Evolutionary conservation across 1,140 invertebrate species (phyloP).

Genomic region (Leptopilina boulardi): DNA sequence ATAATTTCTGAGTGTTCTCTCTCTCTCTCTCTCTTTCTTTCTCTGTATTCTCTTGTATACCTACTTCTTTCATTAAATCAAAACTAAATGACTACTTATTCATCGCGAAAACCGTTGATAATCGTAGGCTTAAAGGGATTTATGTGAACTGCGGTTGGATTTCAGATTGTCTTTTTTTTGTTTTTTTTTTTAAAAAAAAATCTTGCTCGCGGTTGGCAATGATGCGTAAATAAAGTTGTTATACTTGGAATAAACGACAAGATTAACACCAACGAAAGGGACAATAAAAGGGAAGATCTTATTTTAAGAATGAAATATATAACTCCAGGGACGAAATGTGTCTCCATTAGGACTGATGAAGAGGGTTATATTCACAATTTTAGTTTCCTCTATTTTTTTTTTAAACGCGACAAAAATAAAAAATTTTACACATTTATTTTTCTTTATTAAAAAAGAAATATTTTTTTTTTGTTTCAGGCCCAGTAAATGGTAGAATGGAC

Average conservation of each 20-base stretch:
- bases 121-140: constrained; percentile 23
- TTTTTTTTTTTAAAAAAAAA: too few relatives aligned
- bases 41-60: background rate
- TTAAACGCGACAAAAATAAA: background rate
- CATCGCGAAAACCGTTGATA: constrained; percentile 32
- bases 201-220: constrained; percentile 15
- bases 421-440: background rate
- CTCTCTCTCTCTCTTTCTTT: background rate
- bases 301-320: constrained; percentile 24
- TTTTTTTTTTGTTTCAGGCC: constrained; percentile 53
- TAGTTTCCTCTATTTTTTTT: too few relatives aligned
- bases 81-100: constrained; percentile 46
- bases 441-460: background rate
- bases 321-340: background rate
- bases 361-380: background rate
- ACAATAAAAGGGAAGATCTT: constrained; percentile 25
- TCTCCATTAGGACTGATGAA: constrained; percentile 24
- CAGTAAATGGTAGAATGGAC: constrained; percentile 72
- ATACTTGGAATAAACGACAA: background rate
- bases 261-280: constrained; percentile 11
- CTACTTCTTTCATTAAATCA: constrained; percentile 40
- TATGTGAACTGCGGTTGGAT: constrained; percentile 4
- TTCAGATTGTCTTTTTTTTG: constrained; percentile 22
- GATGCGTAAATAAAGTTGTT: constrained; percentile 28
- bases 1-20: constrained; percentile 20